Evolutionary conservation across 2,888 invertebrate species (phyloP).

Genomic region (Chaitophorus viminalis): DNA sequence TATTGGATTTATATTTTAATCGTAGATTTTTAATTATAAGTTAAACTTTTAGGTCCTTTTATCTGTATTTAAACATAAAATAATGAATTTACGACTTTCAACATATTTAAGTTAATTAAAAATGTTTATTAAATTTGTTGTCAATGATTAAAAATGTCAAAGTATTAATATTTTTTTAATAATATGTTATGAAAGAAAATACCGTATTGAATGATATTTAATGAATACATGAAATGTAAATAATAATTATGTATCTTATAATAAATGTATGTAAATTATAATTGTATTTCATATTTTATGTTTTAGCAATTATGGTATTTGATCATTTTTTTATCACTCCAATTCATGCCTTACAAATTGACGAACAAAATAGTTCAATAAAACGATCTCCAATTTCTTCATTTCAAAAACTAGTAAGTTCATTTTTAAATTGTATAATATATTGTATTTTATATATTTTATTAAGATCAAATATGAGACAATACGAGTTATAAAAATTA

Average conservation of each 20-base stretch:
- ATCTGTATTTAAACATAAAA: no score
- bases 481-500: no score
- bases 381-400: slow-evolving; percentile 12
- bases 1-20: no score
- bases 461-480: no score
- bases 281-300: background rate
- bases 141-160: background rate
- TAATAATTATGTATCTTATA: background rate
- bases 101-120: no score
- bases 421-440: background rate
- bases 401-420: slow-evolving; percentile 40
- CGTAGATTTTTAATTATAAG: no score
- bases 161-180: background rate
- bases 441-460: no score
- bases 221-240: background rate
- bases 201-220: background rate
- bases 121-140: background rate
- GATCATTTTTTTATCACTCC: slow-evolving; percentile 29
- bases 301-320: slow-evolving; percentile 39
- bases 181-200: no score
- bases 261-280: background rate
- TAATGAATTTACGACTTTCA: no score
- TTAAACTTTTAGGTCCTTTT: no score
- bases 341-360: slow-evolving; percentile 15
- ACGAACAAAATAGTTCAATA: slow-evolving; percentile 25